Conservation (phyloP, 2,888 invertebrate species). For the Heliconius charithonia region DNA sequence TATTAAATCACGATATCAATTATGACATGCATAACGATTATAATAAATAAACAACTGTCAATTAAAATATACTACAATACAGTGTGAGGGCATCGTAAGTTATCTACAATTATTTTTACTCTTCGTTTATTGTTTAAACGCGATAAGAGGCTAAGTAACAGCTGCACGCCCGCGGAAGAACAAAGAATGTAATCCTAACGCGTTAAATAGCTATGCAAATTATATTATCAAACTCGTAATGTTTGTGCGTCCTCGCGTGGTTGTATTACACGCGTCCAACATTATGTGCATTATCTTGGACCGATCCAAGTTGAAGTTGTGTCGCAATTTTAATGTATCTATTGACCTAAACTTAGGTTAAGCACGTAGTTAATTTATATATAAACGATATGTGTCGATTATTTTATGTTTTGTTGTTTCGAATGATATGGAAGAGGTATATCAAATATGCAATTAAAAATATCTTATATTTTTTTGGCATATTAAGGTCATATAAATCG, state of each 20-base stretch:
- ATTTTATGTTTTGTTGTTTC: neutral
- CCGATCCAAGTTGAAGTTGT: slow-evolving; percentile 64
- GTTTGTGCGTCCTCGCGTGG: slow-evolving; percentile 59
- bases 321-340: slow-evolving; percentile 59
- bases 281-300: slow-evolving; percentile 70
- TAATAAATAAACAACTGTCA: slow-evolving; percentile 41
- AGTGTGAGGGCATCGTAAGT: slow-evolving; percentile 59
- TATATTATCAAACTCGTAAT: slow-evolving; percentile 57
- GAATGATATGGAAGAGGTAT: neutral
- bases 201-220: slow-evolving; percentile 68
- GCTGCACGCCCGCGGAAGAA: slow-evolving; percentile 72
- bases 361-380: slow-evolving; percentile 33
- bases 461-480: neutral
- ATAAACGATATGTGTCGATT: neutral
- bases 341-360: slow-evolving; percentile 38
- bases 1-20: neutral
- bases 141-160: slow-evolving; percentile 72
- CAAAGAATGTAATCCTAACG: slow-evolving; percentile 75
- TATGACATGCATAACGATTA: slow-evolving; percentile 16
- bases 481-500: no score
- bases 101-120: slow-evolving; percentile 77
- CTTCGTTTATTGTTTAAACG: slow-evolving; percentile 70
- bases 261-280: slow-evolving; percentile 56
- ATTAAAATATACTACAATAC: slow-evolving; percentile 53
- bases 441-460: neutral